These are phyloP conservation scores for Poeciliopsis presidionis DNA, from an alignment of 2,797 vertebrate genomes.

Conservation along the genomic window DNA sequence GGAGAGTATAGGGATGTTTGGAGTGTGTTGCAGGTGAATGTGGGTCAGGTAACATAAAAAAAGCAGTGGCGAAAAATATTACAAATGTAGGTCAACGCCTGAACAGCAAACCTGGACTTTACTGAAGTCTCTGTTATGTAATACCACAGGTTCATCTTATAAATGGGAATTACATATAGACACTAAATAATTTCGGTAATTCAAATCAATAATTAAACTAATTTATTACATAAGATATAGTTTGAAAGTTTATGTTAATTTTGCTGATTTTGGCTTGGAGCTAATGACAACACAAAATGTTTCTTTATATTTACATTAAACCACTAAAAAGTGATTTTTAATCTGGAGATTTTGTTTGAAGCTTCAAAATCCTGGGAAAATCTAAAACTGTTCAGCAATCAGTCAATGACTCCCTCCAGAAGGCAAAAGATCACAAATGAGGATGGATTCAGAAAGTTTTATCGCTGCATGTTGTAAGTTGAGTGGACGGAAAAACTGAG, in stretches of 20 bases:
- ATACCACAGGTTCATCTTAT: not conserved
- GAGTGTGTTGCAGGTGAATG: slow-evolving; percentile 46
- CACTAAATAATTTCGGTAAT: not conserved
- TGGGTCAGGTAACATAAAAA: slow-evolving; percentile 41
- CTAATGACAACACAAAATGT: not conserved
- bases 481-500: not conserved
- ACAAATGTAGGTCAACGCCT: slow-evolving; percentile 39
- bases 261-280: not conserved
- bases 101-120: slow-evolving; percentile 6
- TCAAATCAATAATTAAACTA: not conserved
- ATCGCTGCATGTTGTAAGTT: not conserved
- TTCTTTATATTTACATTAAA: not conserved
- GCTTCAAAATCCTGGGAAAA: not conserved
- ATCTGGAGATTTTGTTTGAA: not conserved
- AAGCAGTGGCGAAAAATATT: slow-evolving; percentile 35
- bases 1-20: slow-evolving; percentile 30
- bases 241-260: not conserved
- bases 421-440: not conserved
- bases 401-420: not conserved
- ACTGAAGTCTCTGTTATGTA: not conserved
- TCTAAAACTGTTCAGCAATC: not conserved
- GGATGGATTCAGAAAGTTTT: not conserved
- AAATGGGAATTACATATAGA: not conserved
- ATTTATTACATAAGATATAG: not conserved
- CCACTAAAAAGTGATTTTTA: not conserved